phyloP scores from a whole-genome alignment of 2,113 vertebrate genomes.

The Chaetops frenatus region DNA sequence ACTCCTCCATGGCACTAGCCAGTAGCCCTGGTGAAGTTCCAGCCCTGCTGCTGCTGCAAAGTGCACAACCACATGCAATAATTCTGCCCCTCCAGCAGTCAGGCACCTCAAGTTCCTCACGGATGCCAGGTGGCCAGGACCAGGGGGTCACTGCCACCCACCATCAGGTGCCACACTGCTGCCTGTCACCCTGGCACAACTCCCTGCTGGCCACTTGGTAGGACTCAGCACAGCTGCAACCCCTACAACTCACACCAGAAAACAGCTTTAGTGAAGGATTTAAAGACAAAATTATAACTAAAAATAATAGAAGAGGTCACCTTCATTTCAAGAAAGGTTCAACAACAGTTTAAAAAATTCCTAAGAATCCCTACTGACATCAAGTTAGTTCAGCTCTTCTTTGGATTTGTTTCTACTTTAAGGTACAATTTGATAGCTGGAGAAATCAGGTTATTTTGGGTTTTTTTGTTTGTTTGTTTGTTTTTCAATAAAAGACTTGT shows the following conservation, averaged over 20 bases:
- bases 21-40: not conserved
- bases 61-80: fast-evolving
- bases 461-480: fast-evolving
- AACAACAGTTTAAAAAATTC: not conserved
- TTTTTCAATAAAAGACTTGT: not conserved
- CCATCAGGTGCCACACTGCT: not conserved
- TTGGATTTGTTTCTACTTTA: not conserved
- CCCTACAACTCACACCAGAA: not conserved
- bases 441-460: not conserved
- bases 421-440: not conserved
- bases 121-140: not conserved
- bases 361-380: not conserved
- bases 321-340: not conserved
- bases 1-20: not conserved
- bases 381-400: not conserved
- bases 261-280: not conserved
- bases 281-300: not conserved
- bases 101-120: fast-evolving
- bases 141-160: not conserved
- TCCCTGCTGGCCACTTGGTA: not conserved
- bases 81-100: fast-evolving
- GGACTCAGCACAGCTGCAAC: not conserved
- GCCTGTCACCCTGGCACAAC: not conserved
- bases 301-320: not conserved
- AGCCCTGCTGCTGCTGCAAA: not conserved